Evolutionary conservation across 2,113 vertebrate genomes (phyloP).

Genomic region (Lipotes vexillifer): DNA sequence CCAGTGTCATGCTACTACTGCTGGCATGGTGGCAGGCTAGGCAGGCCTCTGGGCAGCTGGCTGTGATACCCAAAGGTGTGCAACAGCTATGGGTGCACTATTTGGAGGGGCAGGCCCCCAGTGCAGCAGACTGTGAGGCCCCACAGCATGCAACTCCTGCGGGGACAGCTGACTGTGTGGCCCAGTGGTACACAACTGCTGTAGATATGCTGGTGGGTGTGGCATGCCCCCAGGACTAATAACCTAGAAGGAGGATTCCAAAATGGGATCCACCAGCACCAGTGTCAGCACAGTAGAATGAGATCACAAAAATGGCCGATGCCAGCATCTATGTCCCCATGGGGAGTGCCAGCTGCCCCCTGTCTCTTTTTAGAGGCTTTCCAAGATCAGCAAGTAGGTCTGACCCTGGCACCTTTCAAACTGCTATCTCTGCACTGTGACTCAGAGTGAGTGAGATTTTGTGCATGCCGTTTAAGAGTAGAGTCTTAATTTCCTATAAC

Average conservation of each 20-base stretch:
- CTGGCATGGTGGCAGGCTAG: not conserved
- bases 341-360: not conserved
- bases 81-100: not conserved
- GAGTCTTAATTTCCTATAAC: not conserved
- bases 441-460: not conserved
- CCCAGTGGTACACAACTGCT: not conserved
- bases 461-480: not conserved
- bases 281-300: not conserved
- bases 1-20: not conserved
- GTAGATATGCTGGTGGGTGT: not conserved
- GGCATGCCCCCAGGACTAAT: not conserved
- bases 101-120: not conserved
- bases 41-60: not conserved
- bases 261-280: not conserved
- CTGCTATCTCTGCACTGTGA: not conserved
- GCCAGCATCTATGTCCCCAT: not conserved
- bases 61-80: not conserved
- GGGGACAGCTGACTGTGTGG: not conserved
- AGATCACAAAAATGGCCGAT: not conserved
- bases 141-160: not conserved
- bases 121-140: not conserved
- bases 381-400: not conserved
- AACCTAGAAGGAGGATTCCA: not conserved
- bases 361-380: not conserved
- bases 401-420: not conserved